A percentile compares a stretch with the other conserved stretches of the same genome.
phyloP scores from a whole-genome alignment of 2,797 vertebrate genomes.

The Oceanodroma leucorhoa region DNA sequence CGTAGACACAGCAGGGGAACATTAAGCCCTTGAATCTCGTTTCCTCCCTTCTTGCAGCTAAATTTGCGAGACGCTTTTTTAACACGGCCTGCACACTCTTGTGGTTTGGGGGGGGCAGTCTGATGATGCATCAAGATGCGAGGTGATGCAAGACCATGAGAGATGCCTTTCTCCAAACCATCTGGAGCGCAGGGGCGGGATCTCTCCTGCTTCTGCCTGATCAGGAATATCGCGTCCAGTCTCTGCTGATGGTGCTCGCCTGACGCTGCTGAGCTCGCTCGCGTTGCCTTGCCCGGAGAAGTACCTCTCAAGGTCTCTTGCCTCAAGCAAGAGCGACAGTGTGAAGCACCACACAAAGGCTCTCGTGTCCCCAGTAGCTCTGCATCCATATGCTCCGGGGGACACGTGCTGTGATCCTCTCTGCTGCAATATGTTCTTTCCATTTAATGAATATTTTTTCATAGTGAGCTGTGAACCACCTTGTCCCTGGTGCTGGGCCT shows the following conservation, averaged over 20 bases:
- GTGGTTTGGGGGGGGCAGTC: rapidly evolving
- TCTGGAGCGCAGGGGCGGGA: rapidly evolving
- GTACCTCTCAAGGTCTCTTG: background rate
- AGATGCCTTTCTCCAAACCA: background rate
- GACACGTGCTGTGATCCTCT: background rate
- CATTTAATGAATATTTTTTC: background rate
- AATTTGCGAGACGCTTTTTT: background rate
- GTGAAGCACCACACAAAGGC: background rate
- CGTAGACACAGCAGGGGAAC: background rate
- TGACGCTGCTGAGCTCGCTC: rapidly evolving
- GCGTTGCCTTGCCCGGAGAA: rapidly evolving
- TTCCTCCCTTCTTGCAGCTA: background rate
- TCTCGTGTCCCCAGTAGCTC: rapidly evolving
- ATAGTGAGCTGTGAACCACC: background rate
- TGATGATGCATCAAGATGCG: rapidly evolving
- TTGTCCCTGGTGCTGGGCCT: rapidly evolving
- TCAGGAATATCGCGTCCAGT: background rate
- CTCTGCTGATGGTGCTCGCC: rapidly evolving
- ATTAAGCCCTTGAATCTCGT: background rate
- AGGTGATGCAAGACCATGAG: rapidly evolving
- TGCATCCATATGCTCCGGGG: rapidly evolving
- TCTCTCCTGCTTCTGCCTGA: background rate
- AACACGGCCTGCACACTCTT: rapidly evolving
- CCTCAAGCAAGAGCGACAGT: background rate
- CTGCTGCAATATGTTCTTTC: background rate